Evolutionary conservation across 2,113 vertebrate genomes (phyloP).

Genomic region (Lepus timidus): DNA sequence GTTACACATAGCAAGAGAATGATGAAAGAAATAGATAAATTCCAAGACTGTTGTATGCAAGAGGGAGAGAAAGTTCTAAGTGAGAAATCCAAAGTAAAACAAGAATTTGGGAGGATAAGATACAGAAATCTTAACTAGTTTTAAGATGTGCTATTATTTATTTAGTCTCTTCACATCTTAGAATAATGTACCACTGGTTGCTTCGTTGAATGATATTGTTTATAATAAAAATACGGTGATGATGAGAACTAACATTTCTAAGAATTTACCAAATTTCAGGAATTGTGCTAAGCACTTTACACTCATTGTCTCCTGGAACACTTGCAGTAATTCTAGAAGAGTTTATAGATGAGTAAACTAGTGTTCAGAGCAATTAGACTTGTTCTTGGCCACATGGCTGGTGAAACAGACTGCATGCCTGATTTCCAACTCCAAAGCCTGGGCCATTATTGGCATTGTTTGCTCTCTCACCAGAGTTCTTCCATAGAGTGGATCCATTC

Average conservation of each 20-base stretch:
- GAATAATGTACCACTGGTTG: neutral
- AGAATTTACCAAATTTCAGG: neutral
- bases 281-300: neutral
- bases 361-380: neutral
- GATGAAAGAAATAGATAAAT: neutral
- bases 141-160: neutral
- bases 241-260: neutral
- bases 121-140: neutral
- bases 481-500: neutral
- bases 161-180: neutral
- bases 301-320: neutral
- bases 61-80: neutral
- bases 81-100: neutral
- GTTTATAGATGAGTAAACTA: neutral
- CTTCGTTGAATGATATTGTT: neutral
- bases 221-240: neutral
- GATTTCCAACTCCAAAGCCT: neutral
- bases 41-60: neutral
- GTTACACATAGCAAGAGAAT: neutral
- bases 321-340: neutral
- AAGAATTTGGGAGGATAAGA: neutral
- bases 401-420: neutral
- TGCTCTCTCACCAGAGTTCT: neutral
- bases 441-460: neutral
- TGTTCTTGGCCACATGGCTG: neutral